These are phyloP conservation scores for Toxonevra muliebris DNA, from an alignment of 2,888 invertebrate species.

Conservation along the genomic window DNA sequence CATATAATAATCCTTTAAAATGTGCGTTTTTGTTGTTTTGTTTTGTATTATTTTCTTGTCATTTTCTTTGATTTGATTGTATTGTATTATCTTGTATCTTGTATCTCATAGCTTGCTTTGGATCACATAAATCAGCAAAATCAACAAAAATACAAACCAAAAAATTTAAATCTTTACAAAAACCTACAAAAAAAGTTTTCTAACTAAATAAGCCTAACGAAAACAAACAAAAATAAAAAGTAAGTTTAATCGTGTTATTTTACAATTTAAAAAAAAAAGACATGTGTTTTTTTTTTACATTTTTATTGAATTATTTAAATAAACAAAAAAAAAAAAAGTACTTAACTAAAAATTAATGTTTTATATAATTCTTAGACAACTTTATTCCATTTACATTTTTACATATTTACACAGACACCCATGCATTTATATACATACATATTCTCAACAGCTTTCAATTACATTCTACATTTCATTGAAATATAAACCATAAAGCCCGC, in stretches of 20 bases:
- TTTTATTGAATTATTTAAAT: too few species aligned
- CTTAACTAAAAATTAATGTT: too few species aligned
- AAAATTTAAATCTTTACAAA: conserved; percentile 16
- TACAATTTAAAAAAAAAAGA: neutral
- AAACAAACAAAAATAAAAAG: conserved; percentile 32
- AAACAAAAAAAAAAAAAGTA: too few species aligned
- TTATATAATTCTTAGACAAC: too few species aligned
- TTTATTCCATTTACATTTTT: too few species aligned
- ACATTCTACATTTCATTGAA: too few species aligned
- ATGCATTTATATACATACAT: too few species aligned
- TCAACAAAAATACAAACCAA: conserved; percentile 38
- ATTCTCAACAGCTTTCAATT: too few species aligned
- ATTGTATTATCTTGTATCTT: conserved; percentile 56
- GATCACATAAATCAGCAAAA: conserved; percentile 63
- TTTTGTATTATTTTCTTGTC: conserved; percentile 40
- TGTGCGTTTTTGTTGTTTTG: neutral
- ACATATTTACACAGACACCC: too few species aligned
- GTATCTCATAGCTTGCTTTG: conserved; percentile 66
- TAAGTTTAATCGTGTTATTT: conserved; percentile 9
- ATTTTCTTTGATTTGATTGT: conserved; percentile 51
- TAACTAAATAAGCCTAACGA: conserved; percentile 21
- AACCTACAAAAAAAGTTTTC: conserved; percentile 16
- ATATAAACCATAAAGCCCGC: too few species aligned
- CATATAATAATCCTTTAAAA: neutral
- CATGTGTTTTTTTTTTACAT: neutral